Evolutionary conservation across 1,140 invertebrate species (phyloP).

Genomic region (Drosophila pruinosa): DNA sequence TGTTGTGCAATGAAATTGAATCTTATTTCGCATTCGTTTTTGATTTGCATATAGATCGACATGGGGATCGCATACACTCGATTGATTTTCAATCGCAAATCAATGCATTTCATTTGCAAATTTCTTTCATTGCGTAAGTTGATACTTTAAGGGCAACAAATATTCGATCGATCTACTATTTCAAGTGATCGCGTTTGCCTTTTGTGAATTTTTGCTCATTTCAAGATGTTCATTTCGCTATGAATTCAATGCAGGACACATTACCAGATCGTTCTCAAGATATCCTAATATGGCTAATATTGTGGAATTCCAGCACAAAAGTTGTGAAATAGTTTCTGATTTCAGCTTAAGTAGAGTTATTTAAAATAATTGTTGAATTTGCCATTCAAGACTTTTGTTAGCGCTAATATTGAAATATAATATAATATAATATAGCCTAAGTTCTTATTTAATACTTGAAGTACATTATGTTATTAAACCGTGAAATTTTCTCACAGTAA

Average conservation of each 20-base stretch:
- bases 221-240: slow-evolving; percentile 46
- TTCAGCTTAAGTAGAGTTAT: too few relatives aligned
- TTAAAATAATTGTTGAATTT: too few relatives aligned
- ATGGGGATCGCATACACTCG: slow-evolving; percentile 61
- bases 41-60: slow-evolving; percentile 61
- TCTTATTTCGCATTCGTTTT: slow-evolving; percentile 35
- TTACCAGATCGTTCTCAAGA: not conserved
- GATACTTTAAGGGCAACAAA: slow-evolving; percentile 50
- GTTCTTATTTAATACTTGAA: too few relatives aligned
- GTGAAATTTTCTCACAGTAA: too few relatives aligned
- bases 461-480: too few relatives aligned
- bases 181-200: slow-evolving; percentile 50
- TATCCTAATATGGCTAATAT: not conserved
- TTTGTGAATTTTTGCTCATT: slow-evolving; percentile 7
- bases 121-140: slow-evolving; percentile 46
- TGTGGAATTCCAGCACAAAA: not conserved
- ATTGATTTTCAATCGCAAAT: slow-evolving; percentile 71
- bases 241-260: not conserved
- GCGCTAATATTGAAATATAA: too few relatives aligned
- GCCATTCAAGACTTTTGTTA: too few relatives aligned
- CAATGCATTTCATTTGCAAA: slow-evolving; percentile 56
- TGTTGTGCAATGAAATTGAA: slow-evolving; percentile 71
- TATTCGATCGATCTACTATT: slow-evolving; percentile 28
- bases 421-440: too few relatives aligned
- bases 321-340: not conserved